A percentile compares a stretch with the other conserved stretches of the same genome.
Conservation (phyloP, 92 coral and sea anemone genomes). For the Parazoanthus swiftii region DNA sequence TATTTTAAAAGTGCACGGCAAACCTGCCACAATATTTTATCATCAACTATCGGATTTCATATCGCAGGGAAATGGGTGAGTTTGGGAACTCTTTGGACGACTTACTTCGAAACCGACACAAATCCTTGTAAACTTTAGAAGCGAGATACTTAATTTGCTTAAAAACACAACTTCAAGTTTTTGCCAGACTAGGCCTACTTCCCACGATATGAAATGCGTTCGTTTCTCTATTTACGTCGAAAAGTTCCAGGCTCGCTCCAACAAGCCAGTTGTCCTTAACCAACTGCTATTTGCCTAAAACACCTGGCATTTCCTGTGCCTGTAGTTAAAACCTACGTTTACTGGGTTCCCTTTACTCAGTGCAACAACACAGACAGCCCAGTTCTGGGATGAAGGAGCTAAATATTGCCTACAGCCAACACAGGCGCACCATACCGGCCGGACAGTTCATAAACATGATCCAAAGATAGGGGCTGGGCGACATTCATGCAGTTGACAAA, state of each 20-base stretch:
- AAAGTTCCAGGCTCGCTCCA: neutral
- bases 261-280: neutral
- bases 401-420: neutral
- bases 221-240: too few species aligned
- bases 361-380: neutral
- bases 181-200: neutral
- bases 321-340: neutral
- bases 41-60: neutral
- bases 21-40: neutral
- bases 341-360: neutral
- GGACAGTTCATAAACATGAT: neutral
- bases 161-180: neutral
- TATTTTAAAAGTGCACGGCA: too few species aligned
- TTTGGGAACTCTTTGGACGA: neutral
- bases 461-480: too few species aligned
- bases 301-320: neutral
- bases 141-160: neutral
- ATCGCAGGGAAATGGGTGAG: neutral
- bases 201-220: neutral
- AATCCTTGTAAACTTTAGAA: too few species aligned
- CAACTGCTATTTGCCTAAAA: neutral
- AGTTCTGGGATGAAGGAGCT: neutral
- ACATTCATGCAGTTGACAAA: neutral
- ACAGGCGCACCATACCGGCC: neutral
- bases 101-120: too few species aligned